Conservation (phyloP, 2,113 vertebrate genomes). For the Pogonocichla stellata region DNA sequence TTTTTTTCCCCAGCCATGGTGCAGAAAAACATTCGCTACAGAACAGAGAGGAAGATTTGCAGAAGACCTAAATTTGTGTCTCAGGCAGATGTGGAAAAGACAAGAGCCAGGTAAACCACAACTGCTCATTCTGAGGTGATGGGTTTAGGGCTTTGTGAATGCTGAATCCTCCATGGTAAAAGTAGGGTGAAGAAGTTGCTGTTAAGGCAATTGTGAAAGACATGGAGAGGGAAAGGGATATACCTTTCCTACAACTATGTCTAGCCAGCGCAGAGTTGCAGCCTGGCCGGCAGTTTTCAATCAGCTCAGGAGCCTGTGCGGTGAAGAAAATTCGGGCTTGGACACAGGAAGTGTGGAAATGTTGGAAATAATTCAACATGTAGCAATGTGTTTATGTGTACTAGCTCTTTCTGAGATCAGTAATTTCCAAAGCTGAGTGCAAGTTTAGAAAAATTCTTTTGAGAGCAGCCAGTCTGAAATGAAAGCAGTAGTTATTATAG, state of each 20-base stretch:
- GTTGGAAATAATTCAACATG: not conserved
- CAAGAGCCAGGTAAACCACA: slow-evolving; percentile 56
- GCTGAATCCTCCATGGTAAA: not conserved
- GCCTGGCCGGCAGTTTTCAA: not conserved
- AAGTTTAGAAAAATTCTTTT: not conserved
- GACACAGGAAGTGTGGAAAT: not conserved
- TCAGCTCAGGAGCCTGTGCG: fast-evolving
- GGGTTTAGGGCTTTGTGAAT: not conserved
- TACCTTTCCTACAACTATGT: not conserved
- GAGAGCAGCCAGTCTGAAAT: not conserved
- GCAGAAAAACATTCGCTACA: slow-evolving; percentile 77
- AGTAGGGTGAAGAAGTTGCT: not conserved
- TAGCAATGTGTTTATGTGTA: not conserved
- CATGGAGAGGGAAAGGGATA: not conserved
- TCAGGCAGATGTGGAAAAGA: slow-evolving; percentile 62
- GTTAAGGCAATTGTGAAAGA: not conserved
- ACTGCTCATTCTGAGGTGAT: not conserved
- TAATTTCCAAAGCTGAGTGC: not conserved
- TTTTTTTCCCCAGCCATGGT: slow-evolving; percentile 69
- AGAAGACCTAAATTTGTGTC: slow-evolving; percentile 84
- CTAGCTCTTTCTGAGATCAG: not conserved
- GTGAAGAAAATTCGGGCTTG: not conserved
- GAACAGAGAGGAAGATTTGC: slow-evolving; percentile 75
- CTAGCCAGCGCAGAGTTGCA: not conserved
- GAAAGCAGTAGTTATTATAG: not conserved